These are phyloP conservation scores for Melipona bicolor DNA, from an alignment of 2,888 invertebrate genomes.

Conservation along the genomic window DNA sequence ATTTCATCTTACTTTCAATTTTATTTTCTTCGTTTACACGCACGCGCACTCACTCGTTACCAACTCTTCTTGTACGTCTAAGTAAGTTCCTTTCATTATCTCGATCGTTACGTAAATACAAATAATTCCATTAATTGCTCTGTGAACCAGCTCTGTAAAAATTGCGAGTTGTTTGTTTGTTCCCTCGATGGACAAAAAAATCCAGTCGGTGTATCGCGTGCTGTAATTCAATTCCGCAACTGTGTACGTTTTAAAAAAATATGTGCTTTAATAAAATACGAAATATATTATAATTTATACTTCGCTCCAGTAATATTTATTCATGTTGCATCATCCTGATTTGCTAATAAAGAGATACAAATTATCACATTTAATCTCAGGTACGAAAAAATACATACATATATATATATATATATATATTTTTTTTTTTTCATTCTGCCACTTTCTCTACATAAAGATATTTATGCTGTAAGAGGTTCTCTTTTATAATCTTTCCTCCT, in stretches of 20 bases:
- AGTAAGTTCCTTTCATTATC: not conserved
- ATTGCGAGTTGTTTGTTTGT: conserved; percentile 23
- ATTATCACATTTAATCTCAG: conserved; percentile 22
- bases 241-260: conserved; percentile 49
- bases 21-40: conserved; percentile 18
- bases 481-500: not conserved
- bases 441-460: conserved; percentile 33
- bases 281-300: conserved; percentile 28
- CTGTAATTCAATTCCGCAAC: conserved; percentile 50
- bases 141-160: conserved; percentile 41
- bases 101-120: not conserved
- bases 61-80: not conserved
- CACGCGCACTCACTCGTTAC: no score
- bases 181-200: conserved; percentile 22
- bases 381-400: conserved; percentile 54
- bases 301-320: conserved; percentile 3
- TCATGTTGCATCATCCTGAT: not conserved
- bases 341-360: not conserved
- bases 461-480: conserved; percentile 12
- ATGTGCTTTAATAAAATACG: conserved; percentile 76
- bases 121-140: conserved; percentile 24
- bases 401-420: not conserved
- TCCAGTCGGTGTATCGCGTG: conserved; percentile 42
- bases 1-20: conserved; percentile 5
- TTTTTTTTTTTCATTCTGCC: conserved; percentile 16